Conservation (phyloP, 2,113 vertebrate species). For the Malurus alboscapulatus region DNA sequence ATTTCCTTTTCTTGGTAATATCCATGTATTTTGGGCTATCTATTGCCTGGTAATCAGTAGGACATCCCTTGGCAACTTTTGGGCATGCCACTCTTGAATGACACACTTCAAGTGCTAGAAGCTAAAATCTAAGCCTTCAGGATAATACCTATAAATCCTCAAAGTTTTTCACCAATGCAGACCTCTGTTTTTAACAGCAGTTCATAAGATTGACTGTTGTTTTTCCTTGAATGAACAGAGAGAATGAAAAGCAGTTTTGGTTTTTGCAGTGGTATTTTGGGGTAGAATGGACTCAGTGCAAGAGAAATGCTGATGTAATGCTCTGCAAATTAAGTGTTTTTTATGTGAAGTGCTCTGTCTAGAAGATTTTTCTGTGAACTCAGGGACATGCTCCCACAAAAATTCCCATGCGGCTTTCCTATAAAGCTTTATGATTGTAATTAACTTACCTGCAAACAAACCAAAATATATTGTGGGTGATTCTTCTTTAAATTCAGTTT, state of each 20-base stretch:
- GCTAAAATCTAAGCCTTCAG: slow-evolving; percentile 6
- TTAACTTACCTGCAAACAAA: neutral
- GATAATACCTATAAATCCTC: slow-evolving; percentile 31
- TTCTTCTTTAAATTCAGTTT: neutral
- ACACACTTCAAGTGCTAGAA: neutral
- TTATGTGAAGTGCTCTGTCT: neutral
- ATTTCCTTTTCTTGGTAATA: slow-evolving; percentile 20
- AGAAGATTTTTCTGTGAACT: neutral
- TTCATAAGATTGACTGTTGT: slow-evolving; percentile 2
- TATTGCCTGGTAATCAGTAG: slow-evolving; percentile 47
- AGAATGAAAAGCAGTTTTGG: neutral
- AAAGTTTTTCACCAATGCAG: slow-evolving; percentile 26
- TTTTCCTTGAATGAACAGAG: slow-evolving; percentile 35
- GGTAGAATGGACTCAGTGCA: neutral
- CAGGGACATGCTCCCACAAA: fast-evolving
- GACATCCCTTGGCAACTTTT: slow-evolving; percentile 18
- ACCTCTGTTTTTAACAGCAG: slow-evolving; percentile 36
- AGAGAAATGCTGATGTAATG: neutral
- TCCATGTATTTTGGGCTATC: neutral
- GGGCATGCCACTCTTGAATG: neutral
- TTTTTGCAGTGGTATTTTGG: neutral
- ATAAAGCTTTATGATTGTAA: neutral
- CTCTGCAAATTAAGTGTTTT: neutral
- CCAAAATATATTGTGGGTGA: neutral
- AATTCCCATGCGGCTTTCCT: neutral